These are phyloP conservation scores for Rugalucina vietnamica DNA, from an alignment of 2,888 invertebrate species.

Conservation along the genomic window DNA sequence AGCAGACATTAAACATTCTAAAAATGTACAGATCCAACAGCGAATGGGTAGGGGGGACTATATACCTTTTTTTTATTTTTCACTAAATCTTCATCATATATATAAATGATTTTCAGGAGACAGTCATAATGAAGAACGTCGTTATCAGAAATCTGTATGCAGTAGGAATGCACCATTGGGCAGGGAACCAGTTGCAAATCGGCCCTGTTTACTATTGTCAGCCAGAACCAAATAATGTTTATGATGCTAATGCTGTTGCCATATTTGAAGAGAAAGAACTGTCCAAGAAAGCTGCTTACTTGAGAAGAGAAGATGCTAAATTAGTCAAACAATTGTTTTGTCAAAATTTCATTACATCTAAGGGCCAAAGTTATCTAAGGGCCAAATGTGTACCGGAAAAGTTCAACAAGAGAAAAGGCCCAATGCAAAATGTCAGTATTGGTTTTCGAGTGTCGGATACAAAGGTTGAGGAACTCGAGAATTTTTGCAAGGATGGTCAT, in stretches of 20 bases:
- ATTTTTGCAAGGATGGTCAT: background rate
- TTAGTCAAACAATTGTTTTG: constrained; percentile 17
- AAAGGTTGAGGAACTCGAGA: background rate
- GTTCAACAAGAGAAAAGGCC: constrained; percentile 29
- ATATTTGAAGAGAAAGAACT: constrained; percentile 21
- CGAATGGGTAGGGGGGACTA: background rate
- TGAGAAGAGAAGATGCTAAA: constrained; percentile 41
- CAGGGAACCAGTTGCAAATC: constrained; percentile 28
- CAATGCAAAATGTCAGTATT: constrained; percentile 35
- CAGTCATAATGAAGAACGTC: constrained; percentile 41
- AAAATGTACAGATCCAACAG: background rate
- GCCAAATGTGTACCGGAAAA: constrained; percentile 40
- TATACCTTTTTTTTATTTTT: background rate
- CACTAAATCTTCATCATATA: background rate
- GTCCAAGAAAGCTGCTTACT: constrained; percentile 14
- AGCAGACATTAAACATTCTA: background rate
- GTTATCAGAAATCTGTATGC: constrained; percentile 44
- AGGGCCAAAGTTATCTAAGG: constrained; percentile 31
- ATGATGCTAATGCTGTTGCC: constrained; percentile 40
- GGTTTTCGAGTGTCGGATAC: constrained; percentile 15
- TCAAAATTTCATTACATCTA: constrained; percentile 9
- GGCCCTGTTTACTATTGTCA: constrained; percentile 43
- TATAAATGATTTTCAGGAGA: background rate
- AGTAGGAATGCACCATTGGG: constrained; percentile 56
- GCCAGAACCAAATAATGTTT: constrained; percentile 37